Percentiles rank a stretch among this genome's conserved stretches.
phyloP scores from a whole-genome alignment of 2,113 vertebrate species.

The Mustela nigripes region DNA sequence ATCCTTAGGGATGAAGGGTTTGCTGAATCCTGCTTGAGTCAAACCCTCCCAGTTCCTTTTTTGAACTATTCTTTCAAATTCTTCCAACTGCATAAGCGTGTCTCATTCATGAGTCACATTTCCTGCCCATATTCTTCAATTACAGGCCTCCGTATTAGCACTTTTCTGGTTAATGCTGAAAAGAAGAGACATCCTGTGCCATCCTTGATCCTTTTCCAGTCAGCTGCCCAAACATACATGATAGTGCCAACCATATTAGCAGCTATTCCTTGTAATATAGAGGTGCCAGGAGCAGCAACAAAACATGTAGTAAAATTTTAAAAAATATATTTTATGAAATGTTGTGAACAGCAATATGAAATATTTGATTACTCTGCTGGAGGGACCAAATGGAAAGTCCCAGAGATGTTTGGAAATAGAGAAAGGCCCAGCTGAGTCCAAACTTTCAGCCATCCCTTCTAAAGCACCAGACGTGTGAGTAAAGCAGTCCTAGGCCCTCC shows the following conservation, averaged over 20 bases:
- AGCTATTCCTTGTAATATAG: background rate
- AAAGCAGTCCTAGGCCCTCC: background rate
- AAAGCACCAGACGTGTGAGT: background rate
- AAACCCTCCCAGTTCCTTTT: background rate
- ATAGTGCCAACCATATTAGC: background rate
- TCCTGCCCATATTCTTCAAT: background rate
- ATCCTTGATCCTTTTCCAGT: background rate
- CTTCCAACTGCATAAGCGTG: background rate
- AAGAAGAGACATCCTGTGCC: background rate
- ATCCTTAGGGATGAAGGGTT: background rate
- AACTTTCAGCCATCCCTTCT: background rate
- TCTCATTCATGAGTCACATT: background rate
- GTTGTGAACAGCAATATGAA: background rate
- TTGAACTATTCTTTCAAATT: background rate
- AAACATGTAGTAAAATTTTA: background rate
- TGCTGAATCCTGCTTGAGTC: background rate
- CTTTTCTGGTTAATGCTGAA: constrained; percentile 11
- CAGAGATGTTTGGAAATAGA: background rate
- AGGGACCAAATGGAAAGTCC: background rate
- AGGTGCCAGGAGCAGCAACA: background rate
- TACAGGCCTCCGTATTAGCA: background rate
- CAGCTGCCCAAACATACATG: background rate
- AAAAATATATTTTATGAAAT: background rate
- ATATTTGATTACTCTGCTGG: background rate
- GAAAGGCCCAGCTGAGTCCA: background rate